Evolutionary conservation across 2,888 invertebrate genomes (phyloP).

Genomic region (Cheilosia impressa): DNA sequence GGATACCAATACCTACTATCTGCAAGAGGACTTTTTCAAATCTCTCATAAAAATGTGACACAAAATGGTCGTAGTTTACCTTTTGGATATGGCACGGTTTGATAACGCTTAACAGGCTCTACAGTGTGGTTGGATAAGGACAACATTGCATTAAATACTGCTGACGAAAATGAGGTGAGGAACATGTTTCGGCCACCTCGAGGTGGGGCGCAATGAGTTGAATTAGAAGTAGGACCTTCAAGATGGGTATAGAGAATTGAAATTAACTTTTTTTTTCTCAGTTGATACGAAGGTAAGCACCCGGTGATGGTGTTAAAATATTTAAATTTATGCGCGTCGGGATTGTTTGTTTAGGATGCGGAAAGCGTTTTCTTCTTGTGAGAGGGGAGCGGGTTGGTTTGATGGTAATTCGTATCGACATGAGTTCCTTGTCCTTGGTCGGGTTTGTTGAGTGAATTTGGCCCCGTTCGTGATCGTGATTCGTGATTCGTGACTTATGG

Average conservation of each 20-base stretch:
- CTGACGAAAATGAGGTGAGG: conserved; percentile 24
- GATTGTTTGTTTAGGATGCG: conserved; percentile 29
- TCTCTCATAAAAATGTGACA: conserved; percentile 18
- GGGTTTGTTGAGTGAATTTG: no score
- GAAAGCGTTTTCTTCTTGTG: not conserved
- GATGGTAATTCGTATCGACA: conserved; percentile 24
- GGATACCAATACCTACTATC: not conserved
- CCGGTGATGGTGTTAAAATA: conserved; percentile 34
- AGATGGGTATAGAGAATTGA: conserved; percentile 25
- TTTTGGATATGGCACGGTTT: conserved; percentile 18
- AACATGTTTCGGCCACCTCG: not conserved
- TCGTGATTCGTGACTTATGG: no score
- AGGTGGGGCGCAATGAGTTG: not conserved
- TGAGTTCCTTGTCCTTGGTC: conserved; percentile 22
- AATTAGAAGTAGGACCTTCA: conserved; percentile 6
- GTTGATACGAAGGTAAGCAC: not conserved
- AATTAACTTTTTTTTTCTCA: conserved; percentile 13
- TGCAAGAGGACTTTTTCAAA: conserved; percentile 15
- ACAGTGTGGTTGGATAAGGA: not conserved
- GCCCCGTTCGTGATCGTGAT: no score
- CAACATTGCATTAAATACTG: conserved; percentile 24
- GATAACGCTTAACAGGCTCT: conserved; percentile 24
- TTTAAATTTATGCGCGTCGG: conserved; percentile 21
- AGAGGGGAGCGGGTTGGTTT: not conserved
- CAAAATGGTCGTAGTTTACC: conserved; percentile 28